Evolutionary conservation across 2,797 vertebrate species (phyloP).

Genomic region (Morelia viridis): DNA sequence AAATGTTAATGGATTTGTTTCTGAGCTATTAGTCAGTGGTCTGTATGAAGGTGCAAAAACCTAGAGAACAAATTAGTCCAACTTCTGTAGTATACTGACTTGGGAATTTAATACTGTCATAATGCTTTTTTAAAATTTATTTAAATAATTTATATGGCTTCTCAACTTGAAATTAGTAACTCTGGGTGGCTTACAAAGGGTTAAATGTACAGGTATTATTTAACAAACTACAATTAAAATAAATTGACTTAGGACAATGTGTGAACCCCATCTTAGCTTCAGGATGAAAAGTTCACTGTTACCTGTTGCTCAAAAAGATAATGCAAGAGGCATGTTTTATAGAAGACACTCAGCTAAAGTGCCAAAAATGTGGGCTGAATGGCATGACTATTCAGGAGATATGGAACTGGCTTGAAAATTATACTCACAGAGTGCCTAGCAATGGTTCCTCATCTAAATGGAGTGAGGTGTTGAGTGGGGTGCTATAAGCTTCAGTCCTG

Average conservation of each 20-base stretch:
- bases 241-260: background rate
- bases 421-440: background rate
- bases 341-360: conserved; percentile 46
- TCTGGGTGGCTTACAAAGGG: background rate
- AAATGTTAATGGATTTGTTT: conserved; percentile 8
- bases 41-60: conserved; percentile 3
- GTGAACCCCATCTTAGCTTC: background rate
- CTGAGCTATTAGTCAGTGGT: background rate
- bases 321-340: conserved; percentile 17
- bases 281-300: conserved; percentile 28
- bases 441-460: background rate
- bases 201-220: background rate
- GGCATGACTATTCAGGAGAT: background rate
- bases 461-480: background rate
- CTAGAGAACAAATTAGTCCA: conserved; percentile 17
- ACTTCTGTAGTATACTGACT: background rate
- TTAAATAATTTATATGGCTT: background rate
- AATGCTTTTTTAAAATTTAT: background rate
- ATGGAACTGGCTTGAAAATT: background rate
- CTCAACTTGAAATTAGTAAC: background rate
- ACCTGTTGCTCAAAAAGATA: background rate
- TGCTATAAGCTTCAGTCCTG: background rate
- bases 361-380: conserved; percentile 14
- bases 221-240: background rate
- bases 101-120: background rate